Conservation (phyloP, 2,797 vertebrate species). For the Pteronotus mesoamericanus region DNA sequence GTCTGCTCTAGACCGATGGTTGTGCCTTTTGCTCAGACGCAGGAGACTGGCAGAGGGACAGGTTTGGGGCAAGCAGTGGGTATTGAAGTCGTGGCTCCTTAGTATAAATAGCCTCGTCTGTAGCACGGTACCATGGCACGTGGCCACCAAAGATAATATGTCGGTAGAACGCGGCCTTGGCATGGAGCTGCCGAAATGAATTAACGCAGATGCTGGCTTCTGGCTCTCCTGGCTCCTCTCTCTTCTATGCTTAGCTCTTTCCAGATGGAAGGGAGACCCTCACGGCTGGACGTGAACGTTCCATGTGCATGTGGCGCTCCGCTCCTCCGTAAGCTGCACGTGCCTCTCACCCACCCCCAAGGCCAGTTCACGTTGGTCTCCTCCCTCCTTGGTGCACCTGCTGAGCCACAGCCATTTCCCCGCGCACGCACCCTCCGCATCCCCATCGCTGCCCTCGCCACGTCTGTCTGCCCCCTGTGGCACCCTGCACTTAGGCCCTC, state of each 20-base stretch:
- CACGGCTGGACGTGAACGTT: background rate
- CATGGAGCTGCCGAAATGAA: background rate
- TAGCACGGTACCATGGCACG: background rate
- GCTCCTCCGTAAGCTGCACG: background rate
- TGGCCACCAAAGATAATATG: background rate
- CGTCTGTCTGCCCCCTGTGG: background rate
- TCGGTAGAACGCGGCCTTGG: background rate
- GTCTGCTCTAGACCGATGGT: background rate
- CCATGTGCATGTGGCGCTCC: background rate
- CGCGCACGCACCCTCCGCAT: rapidly evolving
- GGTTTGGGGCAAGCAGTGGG: background rate
- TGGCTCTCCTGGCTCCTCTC: background rate
- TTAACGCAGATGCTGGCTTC: background rate
- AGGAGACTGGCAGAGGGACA: background rate
- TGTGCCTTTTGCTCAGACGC: background rate
- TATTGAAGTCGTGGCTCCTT: background rate
- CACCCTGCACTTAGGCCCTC: background rate
- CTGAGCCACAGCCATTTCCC: background rate
- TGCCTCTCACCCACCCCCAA: background rate
- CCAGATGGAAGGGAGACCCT: background rate
- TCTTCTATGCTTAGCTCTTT: background rate
- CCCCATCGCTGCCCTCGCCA: background rate
- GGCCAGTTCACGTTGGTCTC: background rate
- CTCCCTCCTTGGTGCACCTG: background rate
- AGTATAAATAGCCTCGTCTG: background rate